Conservation (phyloP, 2,113 vertebrate species). For the Brachyistius frenatus region DNA sequence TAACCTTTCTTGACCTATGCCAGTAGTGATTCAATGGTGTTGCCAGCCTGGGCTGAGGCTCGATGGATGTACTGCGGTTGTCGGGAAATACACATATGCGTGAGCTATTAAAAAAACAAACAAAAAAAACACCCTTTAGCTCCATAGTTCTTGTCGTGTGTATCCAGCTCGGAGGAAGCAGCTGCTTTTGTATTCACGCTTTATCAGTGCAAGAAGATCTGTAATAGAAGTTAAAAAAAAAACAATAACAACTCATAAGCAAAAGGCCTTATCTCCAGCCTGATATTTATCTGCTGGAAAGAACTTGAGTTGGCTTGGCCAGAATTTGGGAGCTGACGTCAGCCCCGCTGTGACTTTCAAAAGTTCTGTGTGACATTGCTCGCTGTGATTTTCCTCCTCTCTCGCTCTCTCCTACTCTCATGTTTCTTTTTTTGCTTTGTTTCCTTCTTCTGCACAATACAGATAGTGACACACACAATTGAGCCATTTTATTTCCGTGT, state of each 20-base stretch:
- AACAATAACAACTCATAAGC: neutral
- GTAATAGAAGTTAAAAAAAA: neutral
- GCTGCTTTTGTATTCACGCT: neutral
- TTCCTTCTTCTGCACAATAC: neutral
- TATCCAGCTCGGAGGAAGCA: too few species aligned
- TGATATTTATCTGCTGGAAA: conserved; percentile 47
- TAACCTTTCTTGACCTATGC: too few species aligned
- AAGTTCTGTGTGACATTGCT: conserved; percentile 26
- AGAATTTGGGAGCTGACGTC: conserved; percentile 35
- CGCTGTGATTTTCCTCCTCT: neutral
- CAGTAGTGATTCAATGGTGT: too few species aligned
- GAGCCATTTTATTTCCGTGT: conserved; percentile 34
- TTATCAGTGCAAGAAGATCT: conserved; percentile 17
- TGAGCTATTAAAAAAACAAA: too few species aligned
- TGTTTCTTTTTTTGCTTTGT: neutral
- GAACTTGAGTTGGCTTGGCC: neutral
- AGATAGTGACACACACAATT: neutral
- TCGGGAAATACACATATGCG: too few species aligned
- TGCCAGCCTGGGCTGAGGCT: too few species aligned
- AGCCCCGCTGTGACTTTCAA: conserved; percentile 46
- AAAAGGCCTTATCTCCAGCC: conserved; percentile 33
- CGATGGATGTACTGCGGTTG: too few species aligned
- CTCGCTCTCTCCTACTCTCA: neutral
- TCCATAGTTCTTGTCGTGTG: too few species aligned
- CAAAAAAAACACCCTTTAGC: too few species aligned